Percentiles rank a stretch among this genome's conserved stretches.
Evolutionary conservation across 2,888 invertebrate species (phyloP).

Genomic region (Hipparchia semele): DNA sequence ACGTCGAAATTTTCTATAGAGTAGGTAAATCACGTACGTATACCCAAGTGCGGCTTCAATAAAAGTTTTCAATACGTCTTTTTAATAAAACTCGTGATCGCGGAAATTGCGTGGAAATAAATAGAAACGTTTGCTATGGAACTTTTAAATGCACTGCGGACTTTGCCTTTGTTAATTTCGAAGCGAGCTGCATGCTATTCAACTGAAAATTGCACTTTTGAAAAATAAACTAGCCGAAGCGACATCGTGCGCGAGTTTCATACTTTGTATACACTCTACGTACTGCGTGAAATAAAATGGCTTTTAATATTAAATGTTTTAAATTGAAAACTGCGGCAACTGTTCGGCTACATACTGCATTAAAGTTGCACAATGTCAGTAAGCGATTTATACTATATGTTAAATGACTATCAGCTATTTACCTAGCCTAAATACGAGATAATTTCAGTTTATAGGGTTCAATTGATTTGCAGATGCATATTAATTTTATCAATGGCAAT

Average conservation of each 20-base stretch:
- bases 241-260: slow-evolving; percentile 34
- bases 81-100: slow-evolving; percentile 67
- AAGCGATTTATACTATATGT: neutral
- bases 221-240: slow-evolving; percentile 52
- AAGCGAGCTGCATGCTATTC: slow-evolving; percentile 56
- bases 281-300: slow-evolving; percentile 29
- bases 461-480: neutral
- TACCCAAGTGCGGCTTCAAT: neutral
- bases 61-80: slow-evolving; percentile 61
- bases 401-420: slow-evolving; percentile 14
- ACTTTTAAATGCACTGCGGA: slow-evolving; percentile 62
- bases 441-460: neutral
- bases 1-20: too few relatives aligned
- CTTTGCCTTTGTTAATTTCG: slow-evolving; percentile 72
- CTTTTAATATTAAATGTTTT: slow-evolving; percentile 32
- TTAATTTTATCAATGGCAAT: too few relatives aligned
- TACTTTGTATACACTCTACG: slow-evolving; percentile 25
- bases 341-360: slow-evolving; percentile 13
- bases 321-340: slow-evolving; percentile 29
- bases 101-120: slow-evolving; percentile 73
- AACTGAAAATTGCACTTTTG: slow-evolving; percentile 52
- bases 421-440: slow-evolving; percentile 14
- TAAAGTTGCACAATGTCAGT: slow-evolving; percentile 17
- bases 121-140: slow-evolving; percentile 63
- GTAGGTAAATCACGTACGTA: slow-evolving; percentile 2